Percentiles rank a stretch among this genome's conserved stretches.
phyloP scores from a whole-genome alignment of 2,113 vertebrate genomes.

The cat (Felis catus) region DNA sequence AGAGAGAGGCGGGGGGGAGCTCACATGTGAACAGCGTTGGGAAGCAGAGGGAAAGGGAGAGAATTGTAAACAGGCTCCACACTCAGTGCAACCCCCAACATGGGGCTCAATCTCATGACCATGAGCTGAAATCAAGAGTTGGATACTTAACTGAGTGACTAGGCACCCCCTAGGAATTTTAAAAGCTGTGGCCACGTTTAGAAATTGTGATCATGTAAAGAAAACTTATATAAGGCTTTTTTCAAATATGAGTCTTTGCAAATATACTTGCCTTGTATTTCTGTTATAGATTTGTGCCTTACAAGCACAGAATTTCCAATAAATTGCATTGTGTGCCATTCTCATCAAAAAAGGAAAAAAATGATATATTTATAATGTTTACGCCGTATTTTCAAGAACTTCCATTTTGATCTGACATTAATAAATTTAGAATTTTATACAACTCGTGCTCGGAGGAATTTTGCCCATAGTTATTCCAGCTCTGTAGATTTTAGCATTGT shows the following conservation, averaged over 20 bases:
- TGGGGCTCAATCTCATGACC: too few species aligned
- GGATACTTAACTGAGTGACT: too few species aligned
- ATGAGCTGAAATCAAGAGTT: too few species aligned
- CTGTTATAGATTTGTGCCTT: not conserved
- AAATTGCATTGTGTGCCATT: not conserved
- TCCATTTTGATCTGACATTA: not conserved
- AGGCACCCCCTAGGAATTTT: not conserved
- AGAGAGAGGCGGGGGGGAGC: too few species aligned
- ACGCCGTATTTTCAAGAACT: not conserved
- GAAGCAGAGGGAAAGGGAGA: too few species aligned
- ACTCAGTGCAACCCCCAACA: too few species aligned
- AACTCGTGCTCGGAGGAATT: not conserved
- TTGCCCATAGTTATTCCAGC: not conserved
- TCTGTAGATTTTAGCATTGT: not conserved
- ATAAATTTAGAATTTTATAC: not conserved
- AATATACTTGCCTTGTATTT: not conserved
- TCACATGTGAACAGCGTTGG: too few species aligned
- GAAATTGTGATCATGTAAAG: not conserved
- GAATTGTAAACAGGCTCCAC: too few species aligned
- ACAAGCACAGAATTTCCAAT: not conserved
- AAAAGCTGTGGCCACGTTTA: not conserved
- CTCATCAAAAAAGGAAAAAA: not conserved
- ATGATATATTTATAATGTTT: not conserved
- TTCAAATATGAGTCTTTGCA: not conserved
- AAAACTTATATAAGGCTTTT: not conserved